Base-by-base conservation (phyloP, 2,113 vertebrate species). In the Calyptomena viridis region DNA sequence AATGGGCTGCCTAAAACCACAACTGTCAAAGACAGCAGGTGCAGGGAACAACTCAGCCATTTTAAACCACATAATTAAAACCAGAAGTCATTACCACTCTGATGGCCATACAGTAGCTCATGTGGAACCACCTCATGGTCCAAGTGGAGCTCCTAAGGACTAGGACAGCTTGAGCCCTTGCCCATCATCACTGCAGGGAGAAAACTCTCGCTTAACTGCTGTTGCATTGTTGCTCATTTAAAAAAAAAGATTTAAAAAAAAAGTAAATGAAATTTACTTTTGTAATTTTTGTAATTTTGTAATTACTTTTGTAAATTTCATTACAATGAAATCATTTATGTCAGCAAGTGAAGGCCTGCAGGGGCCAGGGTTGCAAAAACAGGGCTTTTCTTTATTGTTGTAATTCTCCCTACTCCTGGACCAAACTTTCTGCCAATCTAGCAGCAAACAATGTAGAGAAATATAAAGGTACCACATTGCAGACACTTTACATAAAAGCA, bases 111-210 rank as follows among this genome's bases (percentile, higher is more conserved):
- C 64, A 16, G 8, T n/a, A 60, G 14, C 66, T 76, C 90, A 14
- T 40, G 74, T 27, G 55, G 46, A 87, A 71, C 7, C 78, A 39
- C 37, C 24, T 10, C 3, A 5, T 3, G 11, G 35, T 13, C 74
- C 67, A 14, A 21, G 27, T 0, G 25, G 31, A 42, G 50, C 22
- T 93, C 55, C 68, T 17, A 27, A 66, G 35, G 18, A 16, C 25
- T 67, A 76, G 81, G 24, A 8, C 12, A 10, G 35, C 30, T 53
- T 19, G 2, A 67, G 31, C 6, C 0, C 21, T 12, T 14, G 8
- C 37, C 37, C 12, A 0, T 2, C 1, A 6, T 3, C 68, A 2
- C 74, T 46, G 72, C 2, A 2, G 31, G 66, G 7, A 78, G 6
- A 71, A 22, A 59, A 3, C 16, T 21, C 49, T 46, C n/a, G 17